These are phyloP conservation scores for Myotis brandtii DNA, from an alignment of 2,113 vertebrate species.

Conservation along the genomic window DNA sequence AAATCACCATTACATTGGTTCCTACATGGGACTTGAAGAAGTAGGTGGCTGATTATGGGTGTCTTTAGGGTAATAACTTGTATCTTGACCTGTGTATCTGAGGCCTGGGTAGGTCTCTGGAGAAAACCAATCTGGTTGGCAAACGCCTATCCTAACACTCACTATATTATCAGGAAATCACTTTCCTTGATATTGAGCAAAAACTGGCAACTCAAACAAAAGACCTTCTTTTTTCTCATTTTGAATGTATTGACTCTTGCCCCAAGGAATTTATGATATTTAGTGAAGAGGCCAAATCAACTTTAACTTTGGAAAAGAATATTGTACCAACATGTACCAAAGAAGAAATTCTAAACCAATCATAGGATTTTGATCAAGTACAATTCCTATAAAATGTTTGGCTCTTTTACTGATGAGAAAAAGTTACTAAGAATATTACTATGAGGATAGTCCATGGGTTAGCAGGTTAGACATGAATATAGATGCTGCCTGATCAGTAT, in stretches of 20 bases:
- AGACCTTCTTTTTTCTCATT: not conserved
- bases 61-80: constrained; percentile 42
- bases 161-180: not conserved
- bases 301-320: constrained; percentile 16
- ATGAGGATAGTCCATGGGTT: too few species aligned
- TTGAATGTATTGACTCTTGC: not conserved
- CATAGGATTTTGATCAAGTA: not conserved
- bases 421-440: too few species aligned
- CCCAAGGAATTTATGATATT: not conserved
- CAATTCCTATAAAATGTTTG: not conserved
- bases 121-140: not conserved
- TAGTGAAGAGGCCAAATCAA: not conserved
- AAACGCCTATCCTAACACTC: not conserved
- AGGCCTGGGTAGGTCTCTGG: not conserved
- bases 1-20: not conserved
- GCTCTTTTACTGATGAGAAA: too few species aligned
- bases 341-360: not conserved
- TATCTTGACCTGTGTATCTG: constrained; percentile 38
- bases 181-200: not conserved
- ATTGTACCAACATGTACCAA: constrained; percentile 26
- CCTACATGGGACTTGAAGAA: not conserved
- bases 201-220: not conserved
- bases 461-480: too few species aligned
- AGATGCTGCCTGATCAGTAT: too few species aligned
- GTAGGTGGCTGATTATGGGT: not conserved